Base-by-base conservation (phyloP, 2,797 vertebrate species). In the Chloroceryle inda region DNA sequence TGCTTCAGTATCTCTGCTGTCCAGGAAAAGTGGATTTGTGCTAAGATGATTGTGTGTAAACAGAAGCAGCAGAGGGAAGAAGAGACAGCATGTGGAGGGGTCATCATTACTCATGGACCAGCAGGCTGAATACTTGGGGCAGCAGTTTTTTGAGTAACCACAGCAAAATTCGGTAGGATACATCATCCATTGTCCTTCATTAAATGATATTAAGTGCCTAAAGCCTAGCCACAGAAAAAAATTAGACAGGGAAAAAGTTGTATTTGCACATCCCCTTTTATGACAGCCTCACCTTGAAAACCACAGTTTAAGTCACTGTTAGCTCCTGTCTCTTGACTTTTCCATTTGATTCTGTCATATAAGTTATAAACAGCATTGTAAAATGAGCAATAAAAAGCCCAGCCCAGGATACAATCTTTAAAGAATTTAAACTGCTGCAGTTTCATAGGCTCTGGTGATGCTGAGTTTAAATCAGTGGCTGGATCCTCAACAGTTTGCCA, bases 281-380 rank as follows among this genome's bases (percentile, higher is more conserved):
- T 86, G 59, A 40, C 66, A 88, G 4, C 11, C 17, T 92, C 77
- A 66, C 73, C 85, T 93, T 88, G 85, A 86, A 76, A 92, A 66
- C n/a, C 33, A 14, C 12, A 0, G 0, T 6, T 61, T 42, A 81
- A 74, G 29, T 67, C 62, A 81, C 42, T 0, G 0, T 40, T 59
- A 50, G 6, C 42, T 89, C 29, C 67, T 38, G 4, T 49, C 47
- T 69, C 67, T 73, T 5, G 13, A 62, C 50, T 71, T 90, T 94
- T 61, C 17, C 7, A 12, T 85, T 94, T 92, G 42, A 85, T 81
- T 89, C 72, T 80, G 75, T 50, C 75, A 37, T 89, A 58, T 61
- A 95, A 74, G 40, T 63, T 85, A 74, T 52, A 94, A 91, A 91
- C 76, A 87, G 80, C 89, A 81, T 49, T 81, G 50, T 91, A 92